Conservation (phyloP, 2,113 vertebrate genomes). For the Pithys albifrons region DNA sequence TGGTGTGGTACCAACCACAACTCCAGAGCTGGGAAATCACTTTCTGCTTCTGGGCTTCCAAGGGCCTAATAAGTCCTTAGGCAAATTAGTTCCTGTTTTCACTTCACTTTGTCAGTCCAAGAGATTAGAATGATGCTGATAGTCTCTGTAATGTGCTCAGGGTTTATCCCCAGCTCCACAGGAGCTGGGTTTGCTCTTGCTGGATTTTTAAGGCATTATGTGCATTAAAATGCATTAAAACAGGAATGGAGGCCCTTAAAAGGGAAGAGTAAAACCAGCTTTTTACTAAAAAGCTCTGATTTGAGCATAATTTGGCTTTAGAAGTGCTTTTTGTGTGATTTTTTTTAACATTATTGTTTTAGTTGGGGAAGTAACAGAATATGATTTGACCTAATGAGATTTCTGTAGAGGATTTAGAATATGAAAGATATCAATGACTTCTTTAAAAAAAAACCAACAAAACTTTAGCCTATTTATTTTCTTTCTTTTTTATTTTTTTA, state of each 20-base stretch:
- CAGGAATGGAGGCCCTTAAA: neutral
- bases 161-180: neutral
- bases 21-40: neutral
- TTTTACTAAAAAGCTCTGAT: neutral
- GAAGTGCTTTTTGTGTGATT: neutral
- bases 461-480: neutral
- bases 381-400: neutral
- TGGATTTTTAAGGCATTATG: neutral
- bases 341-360: neutral
- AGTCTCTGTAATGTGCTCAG: neutral
- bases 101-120: neutral
- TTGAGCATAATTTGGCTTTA: neutral
- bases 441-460: neutral
- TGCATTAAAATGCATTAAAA: neutral
- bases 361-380: neutral
- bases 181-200: neutral
- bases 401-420: neutral
- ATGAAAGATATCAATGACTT: neutral
- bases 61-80: neutral
- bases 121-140: neutral
- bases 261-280: neutral
- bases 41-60: neutral
- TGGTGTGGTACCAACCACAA: neutral
- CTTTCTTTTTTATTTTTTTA: neutral
- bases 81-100: neutral